Conservation (phyloP, 2,797 vertebrate genomes). For the Eulemur mongoz region DNA sequence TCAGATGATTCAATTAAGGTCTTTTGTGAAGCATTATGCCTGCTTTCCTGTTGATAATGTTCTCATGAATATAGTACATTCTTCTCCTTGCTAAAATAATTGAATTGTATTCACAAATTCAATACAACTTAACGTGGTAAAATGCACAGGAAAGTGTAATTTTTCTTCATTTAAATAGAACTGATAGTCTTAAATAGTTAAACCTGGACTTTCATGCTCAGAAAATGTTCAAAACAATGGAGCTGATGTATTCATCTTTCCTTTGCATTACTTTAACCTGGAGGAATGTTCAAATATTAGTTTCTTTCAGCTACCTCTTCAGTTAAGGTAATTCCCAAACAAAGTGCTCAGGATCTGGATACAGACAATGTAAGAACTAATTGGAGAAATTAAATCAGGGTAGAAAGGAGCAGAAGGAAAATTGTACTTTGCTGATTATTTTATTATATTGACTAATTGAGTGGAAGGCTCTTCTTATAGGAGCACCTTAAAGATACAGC, state of each 20-base stretch:
- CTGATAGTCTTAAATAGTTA: not conserved
- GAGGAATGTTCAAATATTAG: not conserved
- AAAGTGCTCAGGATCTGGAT: not conserved
- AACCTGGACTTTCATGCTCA: not conserved
- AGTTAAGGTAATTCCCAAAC: not conserved
- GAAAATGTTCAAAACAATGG: not conserved
- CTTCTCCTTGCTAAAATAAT: conserved; percentile 47
- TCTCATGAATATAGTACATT: conserved; percentile 32
- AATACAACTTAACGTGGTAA: not conserved
- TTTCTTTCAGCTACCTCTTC: not conserved
- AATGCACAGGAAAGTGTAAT: not conserved
- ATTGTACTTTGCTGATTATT: conserved; percentile 12
- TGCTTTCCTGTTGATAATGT: conserved; percentile 41
- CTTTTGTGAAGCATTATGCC: conserved; percentile 43
- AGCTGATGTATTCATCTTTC: not conserved
- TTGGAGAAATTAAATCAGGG: not conserved
- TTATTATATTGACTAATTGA: not conserved
- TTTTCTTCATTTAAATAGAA: not conserved
- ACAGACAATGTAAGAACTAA: not conserved
- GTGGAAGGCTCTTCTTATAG: not conserved
- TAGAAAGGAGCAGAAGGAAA: not conserved
- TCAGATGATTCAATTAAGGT: conserved; percentile 50
- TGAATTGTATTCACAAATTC: not conserved
- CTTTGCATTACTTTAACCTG: conserved; percentile 17
- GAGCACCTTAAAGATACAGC: not conserved